Percentiles rank a stretch among this genome's conserved stretches.
These are phyloP conservation scores for Vanacampus margaritifer DNA, from an alignment of 2,113 vertebrate genomes.

Conservation along the genomic window DNA sequence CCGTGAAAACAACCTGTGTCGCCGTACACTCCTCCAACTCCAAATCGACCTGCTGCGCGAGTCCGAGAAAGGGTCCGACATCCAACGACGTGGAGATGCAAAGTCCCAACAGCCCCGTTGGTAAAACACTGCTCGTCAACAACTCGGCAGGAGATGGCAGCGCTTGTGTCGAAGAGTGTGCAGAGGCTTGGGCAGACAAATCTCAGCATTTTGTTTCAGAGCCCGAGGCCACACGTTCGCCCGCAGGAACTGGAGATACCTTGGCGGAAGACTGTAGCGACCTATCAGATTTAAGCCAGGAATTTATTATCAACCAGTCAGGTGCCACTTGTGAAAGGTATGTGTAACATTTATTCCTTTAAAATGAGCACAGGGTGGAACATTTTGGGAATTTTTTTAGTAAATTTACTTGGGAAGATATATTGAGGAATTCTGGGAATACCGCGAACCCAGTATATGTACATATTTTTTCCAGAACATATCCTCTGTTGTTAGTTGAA, in stretches of 20 bases:
- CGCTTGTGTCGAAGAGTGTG: constrained; percentile 13
- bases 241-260: constrained; percentile 33
- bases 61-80: constrained; percentile 26
- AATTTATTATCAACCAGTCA: constrained; percentile 31
- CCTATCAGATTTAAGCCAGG: constrained; percentile 34
- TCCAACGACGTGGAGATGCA: constrained; percentile 66
- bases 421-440: neutral
- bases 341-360: neutral
- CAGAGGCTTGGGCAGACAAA: constrained; percentile 20
- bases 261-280: constrained; percentile 36
- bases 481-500: too few species aligned
- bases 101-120: constrained; percentile 62
- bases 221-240: constrained; percentile 11
- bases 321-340: constrained; percentile 33
- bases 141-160: constrained; percentile 19
- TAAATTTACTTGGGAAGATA: neutral
- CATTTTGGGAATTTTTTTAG: neutral
- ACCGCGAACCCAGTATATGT: neutral
- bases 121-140: constrained; percentile 21
- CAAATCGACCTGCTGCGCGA: constrained; percentile 41
- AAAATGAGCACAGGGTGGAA: neutral
- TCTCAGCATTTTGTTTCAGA: constrained; percentile 29
- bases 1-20: constrained; percentile 34
- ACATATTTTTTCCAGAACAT: too few species aligned
- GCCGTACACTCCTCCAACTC: constrained; percentile 27